Evolutionary conservation across 2,113 vertebrate genomes (phyloP).

Genomic region (Ptychochromis oligacanthus): DNA sequence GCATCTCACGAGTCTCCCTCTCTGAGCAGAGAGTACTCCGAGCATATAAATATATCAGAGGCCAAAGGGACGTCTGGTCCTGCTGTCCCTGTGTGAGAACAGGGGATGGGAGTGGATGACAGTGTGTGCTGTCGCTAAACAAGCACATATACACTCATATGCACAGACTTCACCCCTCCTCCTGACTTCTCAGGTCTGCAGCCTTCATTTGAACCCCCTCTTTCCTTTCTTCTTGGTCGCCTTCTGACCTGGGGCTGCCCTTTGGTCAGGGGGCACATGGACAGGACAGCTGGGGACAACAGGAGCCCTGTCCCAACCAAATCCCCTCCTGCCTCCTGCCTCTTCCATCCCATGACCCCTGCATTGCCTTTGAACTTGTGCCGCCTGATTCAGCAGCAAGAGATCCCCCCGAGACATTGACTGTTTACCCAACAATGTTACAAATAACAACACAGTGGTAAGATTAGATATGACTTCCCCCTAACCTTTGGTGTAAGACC

Average conservation of each 20-base stretch:
- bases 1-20: constrained; percentile 70
- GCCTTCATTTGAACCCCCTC: constrained; percentile 63
- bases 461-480: constrained; percentile 36
- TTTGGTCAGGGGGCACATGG: constrained; percentile 42
- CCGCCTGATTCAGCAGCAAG: constrained; percentile 1
- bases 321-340: constrained; percentile 49
- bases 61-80: constrained; percentile 74
- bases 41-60: constrained; percentile 77
- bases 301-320: constrained; percentile 55
- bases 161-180: constrained; percentile 25
- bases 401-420: constrained; percentile 16
- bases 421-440: constrained; percentile 51
- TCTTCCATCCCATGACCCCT: constrained; percentile 67
- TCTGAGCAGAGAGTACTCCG: constrained; percentile 64
- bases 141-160: constrained; percentile 18
- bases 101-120: constrained; percentile 46
- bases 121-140: constrained; percentile 45
- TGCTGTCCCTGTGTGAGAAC: constrained; percentile 65
- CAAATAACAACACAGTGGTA: constrained; percentile 22
- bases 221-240: constrained; percentile 70
- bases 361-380: constrained; percentile 71
- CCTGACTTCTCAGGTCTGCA: constrained; percentile 32
- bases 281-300: constrained; percentile 79
- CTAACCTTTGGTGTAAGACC: constrained; percentile 5
- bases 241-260: constrained; percentile 60